Evolutionary conservation across 2,797 vertebrate genomes (phyloP), one percentile per base, ranked within the genome.

Genomic region (Poecilia gillii): DNA sequence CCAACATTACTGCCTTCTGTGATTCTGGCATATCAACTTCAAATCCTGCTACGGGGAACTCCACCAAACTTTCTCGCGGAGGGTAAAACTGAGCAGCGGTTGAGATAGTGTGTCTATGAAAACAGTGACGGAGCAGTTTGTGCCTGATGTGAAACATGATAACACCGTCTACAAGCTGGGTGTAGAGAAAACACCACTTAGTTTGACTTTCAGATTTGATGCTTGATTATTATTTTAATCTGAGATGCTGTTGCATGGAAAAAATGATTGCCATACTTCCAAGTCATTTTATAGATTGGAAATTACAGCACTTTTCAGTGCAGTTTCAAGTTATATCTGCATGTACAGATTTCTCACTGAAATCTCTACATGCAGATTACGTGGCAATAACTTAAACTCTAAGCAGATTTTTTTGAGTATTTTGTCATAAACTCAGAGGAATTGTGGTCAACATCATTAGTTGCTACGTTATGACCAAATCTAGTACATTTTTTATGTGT

Each of bases 101-200:
- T 81, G 79, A 87, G 87, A 92, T 78, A 84, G 79, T 57, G 43
- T 83, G 83, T 92, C 90, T 91, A 77, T 91, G 85, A 91, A 92
- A 92, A 92, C 81, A 89, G 84, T 84, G 79, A 90, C 62, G 72
- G 81, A 91, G 82, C 41, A 73, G 71, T 84, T 89, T 85, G 47
- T 59, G 88, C 76, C 74, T 89, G 45, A 36, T 20, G 76, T 88
- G 89, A 90, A 92, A 93, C 85, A 23, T 0, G 78, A 93, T 90
- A 89, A 62, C 85, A 87, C 84, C 84, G 43, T 87, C 88, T 84
- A 57, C 75, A 82, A 79, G 84, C 82, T 75, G 78, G 16, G 36
- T 75, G 72, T 74, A 82, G 74, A 70, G 80, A 74, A 85, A 92
- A 87, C 77, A 81, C 45, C 47, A 20, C 81, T 84, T 51, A 83